Evolutionary conservation across 2,888 invertebrate species (phyloP).

Genomic region (Ctena decussata): DNA sequence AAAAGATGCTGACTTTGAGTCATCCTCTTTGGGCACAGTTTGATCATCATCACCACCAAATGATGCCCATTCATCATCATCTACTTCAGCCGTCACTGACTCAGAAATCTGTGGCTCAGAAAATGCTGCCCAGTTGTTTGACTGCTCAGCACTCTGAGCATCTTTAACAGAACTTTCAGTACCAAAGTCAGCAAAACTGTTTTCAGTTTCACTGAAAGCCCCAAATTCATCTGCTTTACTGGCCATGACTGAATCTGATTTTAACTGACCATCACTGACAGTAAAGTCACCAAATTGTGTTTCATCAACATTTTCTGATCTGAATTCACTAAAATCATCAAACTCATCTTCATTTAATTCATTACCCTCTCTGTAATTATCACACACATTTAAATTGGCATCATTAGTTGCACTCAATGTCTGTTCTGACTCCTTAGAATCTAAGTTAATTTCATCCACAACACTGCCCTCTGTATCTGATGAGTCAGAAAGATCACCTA

Average conservation of each 20-base stretch:
- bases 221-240: neutral
- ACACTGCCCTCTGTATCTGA: neutral
- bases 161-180: constrained; percentile 7
- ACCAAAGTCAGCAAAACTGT: constrained; percentile 29
- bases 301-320: neutral
- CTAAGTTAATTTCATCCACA: neutral
- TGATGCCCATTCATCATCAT: constrained; percentile 64
- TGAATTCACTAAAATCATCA: constrained; percentile 1
- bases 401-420: neutral
- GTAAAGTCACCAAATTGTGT: constrained; percentile 45
- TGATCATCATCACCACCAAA: constrained; percentile 45
- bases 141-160: constrained; percentile 16
- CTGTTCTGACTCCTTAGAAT: neutral
- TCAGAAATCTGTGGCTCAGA: constrained; percentile 43
- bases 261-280: neutral
- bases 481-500: neutral
- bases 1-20: neutral
- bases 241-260: neutral
- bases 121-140: constrained; percentile 71
- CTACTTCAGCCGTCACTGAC: constrained; percentile 15
- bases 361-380: neutral
- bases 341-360: neutral
- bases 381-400: neutral
- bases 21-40: neutral
- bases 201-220: constrained; percentile 4